Percentiles rank a stretch among this genome's conserved stretches.
Evolutionary conservation across 2,888 invertebrate species (phyloP).

Genomic region (Griposia aprilina): DNA sequence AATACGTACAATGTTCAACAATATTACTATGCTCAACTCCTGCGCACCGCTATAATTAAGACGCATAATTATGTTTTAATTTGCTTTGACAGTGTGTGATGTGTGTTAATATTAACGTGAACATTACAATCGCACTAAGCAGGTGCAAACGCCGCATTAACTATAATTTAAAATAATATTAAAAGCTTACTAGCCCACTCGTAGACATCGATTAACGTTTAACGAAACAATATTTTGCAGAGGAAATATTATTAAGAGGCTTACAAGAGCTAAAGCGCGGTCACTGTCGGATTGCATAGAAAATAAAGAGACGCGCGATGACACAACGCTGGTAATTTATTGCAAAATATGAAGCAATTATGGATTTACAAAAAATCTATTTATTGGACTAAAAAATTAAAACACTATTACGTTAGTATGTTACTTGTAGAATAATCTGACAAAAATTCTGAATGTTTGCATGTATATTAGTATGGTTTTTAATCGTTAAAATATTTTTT

Average conservation of each 20-base stretch:
- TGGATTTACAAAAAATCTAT: too few relatives aligned
- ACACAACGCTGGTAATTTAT: too few relatives aligned
- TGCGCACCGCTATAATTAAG: constrained; percentile 45
- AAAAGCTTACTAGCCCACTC: neutral
- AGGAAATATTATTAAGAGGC: neutral
- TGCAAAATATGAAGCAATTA: too few relatives aligned
- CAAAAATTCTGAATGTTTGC: too few relatives aligned
- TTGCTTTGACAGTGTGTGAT: constrained; percentile 56
- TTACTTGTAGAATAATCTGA: too few relatives aligned
- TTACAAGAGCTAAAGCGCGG: too few relatives aligned
- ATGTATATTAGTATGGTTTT: too few relatives aligned
- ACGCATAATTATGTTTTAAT: constrained; percentile 39
- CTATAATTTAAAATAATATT: constrained; percentile 18
- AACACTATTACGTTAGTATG: too few relatives aligned
- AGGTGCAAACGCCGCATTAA: constrained; percentile 45
- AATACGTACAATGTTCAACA: neutral
- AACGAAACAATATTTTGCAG: neutral
- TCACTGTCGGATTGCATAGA: too few relatives aligned
- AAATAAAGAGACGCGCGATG: too few relatives aligned
- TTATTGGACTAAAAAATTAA: too few relatives aligned
- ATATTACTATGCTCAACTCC: constrained; percentile 10
- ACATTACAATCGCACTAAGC: constrained; percentile 25
- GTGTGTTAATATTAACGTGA: constrained; percentile 19
- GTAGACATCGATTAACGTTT: neutral
- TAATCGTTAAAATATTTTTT: too few relatives aligned